Evolutionary conservation across 2,113 vertebrate species (phyloP).

Genomic region (Alexandromys fortis): DNA sequence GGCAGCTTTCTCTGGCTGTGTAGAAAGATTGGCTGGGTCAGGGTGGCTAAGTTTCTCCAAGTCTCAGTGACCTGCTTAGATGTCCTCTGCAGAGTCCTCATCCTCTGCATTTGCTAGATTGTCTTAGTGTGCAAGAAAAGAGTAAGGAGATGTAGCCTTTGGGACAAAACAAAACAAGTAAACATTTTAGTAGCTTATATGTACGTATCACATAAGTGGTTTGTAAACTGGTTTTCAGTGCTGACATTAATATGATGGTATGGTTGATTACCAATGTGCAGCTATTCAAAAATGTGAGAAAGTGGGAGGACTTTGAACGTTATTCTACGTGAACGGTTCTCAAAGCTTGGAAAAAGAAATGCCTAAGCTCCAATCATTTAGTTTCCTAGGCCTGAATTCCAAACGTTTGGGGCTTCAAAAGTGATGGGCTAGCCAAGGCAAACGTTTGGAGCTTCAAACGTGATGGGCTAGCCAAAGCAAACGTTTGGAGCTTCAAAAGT

Average conservation of each 20-base stretch:
- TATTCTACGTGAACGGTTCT: background rate
- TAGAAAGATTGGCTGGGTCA: background rate
- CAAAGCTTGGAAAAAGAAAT: conserved; percentile 19
- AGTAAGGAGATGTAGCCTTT: background rate
- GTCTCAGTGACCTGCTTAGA: background rate
- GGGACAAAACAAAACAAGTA: background rate
- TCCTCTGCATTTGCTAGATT: background rate
- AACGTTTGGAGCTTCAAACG: conserved; percentile 7
- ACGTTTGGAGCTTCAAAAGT: background rate
- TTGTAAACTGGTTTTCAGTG: background rate
- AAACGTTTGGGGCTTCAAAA: conserved; percentile 14
- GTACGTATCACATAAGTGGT: background rate
- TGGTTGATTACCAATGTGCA: background rate
- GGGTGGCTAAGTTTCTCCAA: background rate
- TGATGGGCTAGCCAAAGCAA: background rate
- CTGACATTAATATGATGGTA: background rate
- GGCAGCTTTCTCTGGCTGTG: background rate
- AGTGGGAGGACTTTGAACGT: background rate
- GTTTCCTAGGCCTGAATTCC: background rate
- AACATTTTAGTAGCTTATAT: background rate
- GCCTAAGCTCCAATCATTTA: background rate
- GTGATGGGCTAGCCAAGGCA: background rate
- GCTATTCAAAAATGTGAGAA: background rate
- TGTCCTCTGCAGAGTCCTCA: background rate
- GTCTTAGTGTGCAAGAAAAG: background rate